A percentile compares a stretch with the other conserved stretches of the same genome.
phyloP scores from a whole-genome alignment of 1,140 invertebrate species.

The Drosophila albomicans region DNA sequence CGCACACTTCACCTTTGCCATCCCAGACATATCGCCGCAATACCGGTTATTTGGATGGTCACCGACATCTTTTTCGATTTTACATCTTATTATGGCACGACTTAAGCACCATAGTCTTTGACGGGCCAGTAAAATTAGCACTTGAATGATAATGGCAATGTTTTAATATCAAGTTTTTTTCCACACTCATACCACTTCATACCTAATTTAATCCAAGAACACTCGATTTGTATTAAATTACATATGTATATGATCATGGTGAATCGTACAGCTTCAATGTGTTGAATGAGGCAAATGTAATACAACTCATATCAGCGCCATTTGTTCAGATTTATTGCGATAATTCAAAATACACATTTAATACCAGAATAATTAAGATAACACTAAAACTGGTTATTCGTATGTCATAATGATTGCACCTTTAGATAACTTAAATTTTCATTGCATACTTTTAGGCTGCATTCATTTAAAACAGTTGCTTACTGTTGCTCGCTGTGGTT shows the following conservation, averaged over 20 bases:
- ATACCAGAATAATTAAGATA: constrained; percentile 10
- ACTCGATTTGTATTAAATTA: not conserved
- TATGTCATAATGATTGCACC: not conserved
- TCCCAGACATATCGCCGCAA: constrained; percentile 22
- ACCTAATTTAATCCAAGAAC: constrained; percentile 5
- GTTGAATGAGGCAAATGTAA: not conserved
- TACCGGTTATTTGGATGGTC: constrained; percentile 51
- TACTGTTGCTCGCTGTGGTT: not conserved
- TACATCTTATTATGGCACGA: constrained; percentile 43
- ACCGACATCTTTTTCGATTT: constrained; percentile 33
- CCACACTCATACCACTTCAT: not conserved
- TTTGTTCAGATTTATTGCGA: constrained; percentile 2
- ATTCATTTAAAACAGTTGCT: not conserved
- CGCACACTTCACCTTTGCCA: constrained; percentile 47
- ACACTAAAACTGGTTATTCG: constrained; percentile 1
- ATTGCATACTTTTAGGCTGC: constrained; percentile 28
- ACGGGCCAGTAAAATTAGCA: constrained; percentile 67
- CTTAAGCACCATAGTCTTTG: constrained; percentile 48
- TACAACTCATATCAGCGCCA: not conserved
- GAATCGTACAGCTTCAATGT: too few species aligned
- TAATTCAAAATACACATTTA: not conserved
- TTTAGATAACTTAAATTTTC: not conserved
- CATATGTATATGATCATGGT: too few species aligned
- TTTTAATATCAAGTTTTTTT: constrained; percentile 66
- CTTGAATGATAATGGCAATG: constrained; percentile 76